phyloP scores from a whole-genome alignment of 2,113 vertebrate genomes.

The Sander lucioperca region DNA sequence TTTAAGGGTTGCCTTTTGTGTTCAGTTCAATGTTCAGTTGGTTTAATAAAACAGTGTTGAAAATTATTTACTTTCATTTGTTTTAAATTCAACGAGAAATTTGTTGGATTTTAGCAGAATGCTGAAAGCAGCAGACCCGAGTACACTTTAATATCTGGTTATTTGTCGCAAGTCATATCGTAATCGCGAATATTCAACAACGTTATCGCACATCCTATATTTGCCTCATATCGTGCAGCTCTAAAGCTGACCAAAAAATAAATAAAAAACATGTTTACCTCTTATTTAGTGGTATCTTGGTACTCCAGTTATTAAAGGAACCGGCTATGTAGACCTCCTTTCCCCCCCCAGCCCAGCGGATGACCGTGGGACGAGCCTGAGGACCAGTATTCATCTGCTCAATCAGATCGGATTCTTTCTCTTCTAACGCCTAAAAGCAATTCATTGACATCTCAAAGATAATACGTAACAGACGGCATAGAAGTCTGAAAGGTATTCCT shows the following conservation, averaged over 20 bases:
- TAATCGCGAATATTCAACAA: too few relatives aligned
- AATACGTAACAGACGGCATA: not conserved
- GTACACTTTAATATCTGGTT: too few relatives aligned
- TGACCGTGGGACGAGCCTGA: slow-evolving; percentile 95
- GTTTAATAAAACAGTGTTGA: too few relatives aligned
- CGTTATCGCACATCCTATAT: too few relatives aligned
- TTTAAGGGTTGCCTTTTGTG: too few relatives aligned
- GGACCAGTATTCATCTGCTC: slow-evolving; percentile 89
- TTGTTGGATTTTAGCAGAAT: too few relatives aligned
- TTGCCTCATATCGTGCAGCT: too few relatives aligned
- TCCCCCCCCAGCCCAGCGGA: slow-evolving; percentile 96
- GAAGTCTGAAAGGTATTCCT: not conserved
- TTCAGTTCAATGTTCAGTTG: too few relatives aligned
- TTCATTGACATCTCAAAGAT: not conserved
- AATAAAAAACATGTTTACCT: slow-evolving; percentile 81
- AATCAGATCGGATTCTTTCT: slow-evolving; percentile 94
- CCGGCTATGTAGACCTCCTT: slow-evolving; percentile 96
- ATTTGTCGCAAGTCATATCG: too few relatives aligned
- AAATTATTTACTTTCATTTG: too few relatives aligned
- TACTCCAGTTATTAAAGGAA: slow-evolving; percentile 96
- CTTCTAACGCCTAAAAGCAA: slow-evolving; percentile 84
- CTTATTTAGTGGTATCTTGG: slow-evolving; percentile 97
- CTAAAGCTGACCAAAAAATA: not conserved
- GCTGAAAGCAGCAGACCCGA: too few relatives aligned
- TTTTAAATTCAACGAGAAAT: too few relatives aligned